Conservation (phyloP, 2,797 vertebrate genomes). For the Rousettus madagascariensis region DNA sequence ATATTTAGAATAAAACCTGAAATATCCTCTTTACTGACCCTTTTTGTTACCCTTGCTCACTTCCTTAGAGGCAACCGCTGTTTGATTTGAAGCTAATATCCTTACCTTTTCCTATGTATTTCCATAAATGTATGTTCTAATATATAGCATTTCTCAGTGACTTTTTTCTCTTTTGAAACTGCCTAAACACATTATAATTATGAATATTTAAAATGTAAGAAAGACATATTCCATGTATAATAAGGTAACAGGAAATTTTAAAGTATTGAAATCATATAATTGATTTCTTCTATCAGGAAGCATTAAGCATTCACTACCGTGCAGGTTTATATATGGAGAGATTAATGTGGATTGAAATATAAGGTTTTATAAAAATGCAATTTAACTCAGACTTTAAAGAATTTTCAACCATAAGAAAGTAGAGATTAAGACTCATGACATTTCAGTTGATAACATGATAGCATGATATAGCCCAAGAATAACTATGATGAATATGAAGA, state of each 20-base stretch:
- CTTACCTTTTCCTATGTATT: not conserved
- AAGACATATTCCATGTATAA: not conserved
- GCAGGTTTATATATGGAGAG: not conserved
- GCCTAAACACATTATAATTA: not conserved
- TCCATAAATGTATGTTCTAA: not conserved
- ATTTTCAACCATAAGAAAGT: not conserved
- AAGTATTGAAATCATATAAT: not conserved
- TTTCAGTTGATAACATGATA: not conserved
- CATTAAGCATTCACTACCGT: not conserved
- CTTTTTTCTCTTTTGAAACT: conserved; percentile 1
- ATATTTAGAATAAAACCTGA: not conserved
- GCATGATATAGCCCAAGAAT: not conserved
- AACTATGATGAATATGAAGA: not conserved
- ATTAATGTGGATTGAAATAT: not conserved
- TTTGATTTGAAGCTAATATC: not conserved
- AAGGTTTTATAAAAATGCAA: not conserved
- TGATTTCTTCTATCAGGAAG: not conserved
- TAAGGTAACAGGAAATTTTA: not conserved
- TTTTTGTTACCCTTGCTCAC: not conserved
- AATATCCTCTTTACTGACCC: not conserved
- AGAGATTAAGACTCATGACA: not conserved
- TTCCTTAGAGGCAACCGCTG: not conserved
- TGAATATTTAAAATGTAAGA: not conserved
- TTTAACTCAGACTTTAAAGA: not conserved
- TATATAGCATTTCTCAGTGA: not conserved